Percentiles rank a stretch among this genome's conserved stretches.
phyloP scores from a whole-genome alignment of 2,888 invertebrate genomes.

The Lymantria monacha region DNA sequence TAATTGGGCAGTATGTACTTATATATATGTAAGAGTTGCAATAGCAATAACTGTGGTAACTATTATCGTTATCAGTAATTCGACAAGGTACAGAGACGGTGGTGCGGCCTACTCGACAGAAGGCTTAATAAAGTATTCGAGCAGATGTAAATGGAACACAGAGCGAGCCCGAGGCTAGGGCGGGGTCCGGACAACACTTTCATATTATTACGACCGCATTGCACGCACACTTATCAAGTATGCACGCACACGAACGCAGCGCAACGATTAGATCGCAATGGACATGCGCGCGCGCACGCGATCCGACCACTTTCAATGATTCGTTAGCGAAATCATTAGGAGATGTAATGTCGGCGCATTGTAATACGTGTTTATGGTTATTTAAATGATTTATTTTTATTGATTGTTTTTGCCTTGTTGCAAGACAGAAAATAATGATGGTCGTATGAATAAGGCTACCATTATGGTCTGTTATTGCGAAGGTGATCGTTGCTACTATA shows the following conservation, averaged over 20 bases:
- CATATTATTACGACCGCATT: constrained; percentile 67
- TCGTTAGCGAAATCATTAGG: constrained; percentile 82
- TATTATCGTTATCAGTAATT: constrained; percentile 42
- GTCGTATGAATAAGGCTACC: constrained; percentile 74
- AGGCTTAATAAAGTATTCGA: constrained; percentile 77
- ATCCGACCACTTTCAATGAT: constrained; percentile 80
- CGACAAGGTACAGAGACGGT: constrained; percentile 34
- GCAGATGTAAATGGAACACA: constrained; percentile 80
- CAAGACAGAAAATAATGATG: constrained; percentile 81
- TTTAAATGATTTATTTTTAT: constrained; percentile 83
- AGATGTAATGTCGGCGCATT: constrained; percentile 80
- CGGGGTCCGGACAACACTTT: constrained; percentile 80
- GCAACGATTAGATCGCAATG: constrained; percentile 54
- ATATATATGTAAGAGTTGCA: constrained; percentile 6
- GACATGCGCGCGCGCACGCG: constrained; percentile 70
- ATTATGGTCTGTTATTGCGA: constrained; percentile 71
- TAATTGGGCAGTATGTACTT: not conserved
- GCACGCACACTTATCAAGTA: constrained; percentile 58
- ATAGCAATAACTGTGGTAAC: constrained; percentile 17
- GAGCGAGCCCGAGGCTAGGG: constrained; percentile 76
- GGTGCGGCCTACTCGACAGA: constrained; percentile 52
- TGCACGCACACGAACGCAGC: constrained; percentile 42
- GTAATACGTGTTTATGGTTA: constrained; percentile 81
- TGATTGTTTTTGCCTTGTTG: constrained; percentile 82
- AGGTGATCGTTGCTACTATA: constrained; percentile 71